phyloP scores from a whole-genome alignment of 2,113 vertebrate species.

The Malurus cyaneus region DNA sequence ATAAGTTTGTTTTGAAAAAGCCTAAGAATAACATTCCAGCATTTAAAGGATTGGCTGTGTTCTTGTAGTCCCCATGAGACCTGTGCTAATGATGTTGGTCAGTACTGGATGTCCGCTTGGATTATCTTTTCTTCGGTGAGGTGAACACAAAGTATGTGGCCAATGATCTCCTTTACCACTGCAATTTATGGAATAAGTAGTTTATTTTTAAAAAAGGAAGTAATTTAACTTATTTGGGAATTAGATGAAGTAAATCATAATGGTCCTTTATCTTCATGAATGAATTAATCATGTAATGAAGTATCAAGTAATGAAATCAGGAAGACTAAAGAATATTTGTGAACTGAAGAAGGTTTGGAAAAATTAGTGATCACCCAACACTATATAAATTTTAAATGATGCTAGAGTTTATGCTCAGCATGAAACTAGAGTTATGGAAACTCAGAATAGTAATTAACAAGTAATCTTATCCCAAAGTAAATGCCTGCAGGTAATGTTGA shows the following conservation, averaged over 20 bases:
- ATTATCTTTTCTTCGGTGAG: not conserved
- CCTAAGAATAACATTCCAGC: not conserved
- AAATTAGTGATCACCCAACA: not conserved
- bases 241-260: not conserved
- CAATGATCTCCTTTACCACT: not conserved
- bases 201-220: not conserved
- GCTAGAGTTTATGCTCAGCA: not conserved
- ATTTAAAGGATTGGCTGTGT: not conserved
- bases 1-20: not conserved
- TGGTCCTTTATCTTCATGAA: not conserved
- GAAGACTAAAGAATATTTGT: not conserved
- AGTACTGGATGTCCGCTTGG: not conserved
- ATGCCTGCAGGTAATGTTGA: not conserved
- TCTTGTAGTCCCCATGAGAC: not conserved
- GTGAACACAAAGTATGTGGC: not conserved
- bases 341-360: not conserved
- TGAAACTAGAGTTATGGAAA: not conserved
- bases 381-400: not conserved
- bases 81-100: not conserved
- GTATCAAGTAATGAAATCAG: not conserved
- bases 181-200: not conserved
- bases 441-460: not conserved
- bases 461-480: not conserved
- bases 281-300: too few species aligned
- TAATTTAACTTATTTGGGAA: not conserved